Evolutionary conservation across 2,888 invertebrate genomes (phyloP), one percentile per base, ranked within the genome.

Genomic region (Phragmatobia fuliginosa): DNA sequence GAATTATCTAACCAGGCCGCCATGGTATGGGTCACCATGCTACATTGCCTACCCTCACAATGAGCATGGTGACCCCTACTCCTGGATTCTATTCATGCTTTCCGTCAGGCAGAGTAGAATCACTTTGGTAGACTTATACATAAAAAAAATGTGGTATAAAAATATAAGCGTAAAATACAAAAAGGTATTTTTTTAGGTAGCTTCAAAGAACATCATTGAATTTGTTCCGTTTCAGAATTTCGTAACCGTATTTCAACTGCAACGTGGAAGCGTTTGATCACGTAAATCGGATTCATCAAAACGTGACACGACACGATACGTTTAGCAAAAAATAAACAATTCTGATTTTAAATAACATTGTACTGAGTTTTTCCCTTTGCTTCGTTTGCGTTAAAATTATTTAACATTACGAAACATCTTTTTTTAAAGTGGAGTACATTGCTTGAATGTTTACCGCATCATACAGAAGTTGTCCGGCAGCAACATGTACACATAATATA

Each of bases 171-270:
- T n/a, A 25, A 11, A 52, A 25, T 52, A 52, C 25, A 52, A 52
- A 49, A 25, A n/a, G 25, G n/a, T 8, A n/a, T 52, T 8, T 25
- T n/a, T 52, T 52, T 52, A 3, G 25, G 52, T 52, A 25, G 25
- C 52, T 25, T 52, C 25, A 25, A 52, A 52, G 52, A 52, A 52
- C 14, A n/a, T 25, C 1, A 52, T 52, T 4, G 36, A 31, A 52
- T 67, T 67, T 33, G 56, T 67, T 21, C 21, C 49, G 33, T 28
- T 52, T 49, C 14, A 33, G 64, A 52, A 36, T 64, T 36, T 36
- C 25, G 28, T 64, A 33, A 64, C 16, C 28, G 32, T 28, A 64
- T 56, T 36, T 52, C 52, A 32, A 56, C 33, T 64, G 64, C 64
- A 33, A 36, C 31, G 25, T 56, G 28, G 21, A 36, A 10, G 25